Percentiles rank a stretch among this genome's conserved stretches.
phyloP scores from a whole-genome alignment of 2,113 vertebrate species.

The Agelaius tricolor region DNA sequence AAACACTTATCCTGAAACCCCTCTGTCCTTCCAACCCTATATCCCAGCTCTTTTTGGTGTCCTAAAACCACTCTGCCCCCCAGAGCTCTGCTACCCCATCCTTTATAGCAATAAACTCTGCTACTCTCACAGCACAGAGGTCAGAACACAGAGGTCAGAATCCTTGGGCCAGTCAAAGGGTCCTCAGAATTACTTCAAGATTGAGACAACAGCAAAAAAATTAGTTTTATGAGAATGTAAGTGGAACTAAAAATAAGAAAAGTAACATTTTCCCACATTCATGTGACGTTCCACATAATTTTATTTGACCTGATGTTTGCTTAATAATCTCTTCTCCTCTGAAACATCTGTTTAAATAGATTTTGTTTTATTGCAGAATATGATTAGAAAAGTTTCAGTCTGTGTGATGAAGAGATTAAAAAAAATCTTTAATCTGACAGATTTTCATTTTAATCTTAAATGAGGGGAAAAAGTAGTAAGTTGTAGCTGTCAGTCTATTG shows the following conservation, averaged over 20 bases:
- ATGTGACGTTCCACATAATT: background rate
- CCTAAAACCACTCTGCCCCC: background rate
- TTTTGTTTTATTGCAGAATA: background rate
- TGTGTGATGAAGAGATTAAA: constrained; percentile 12
- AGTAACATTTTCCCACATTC: background rate
- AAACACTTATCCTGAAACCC: background rate
- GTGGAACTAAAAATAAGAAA: background rate
- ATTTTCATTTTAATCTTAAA: constrained; percentile 29
- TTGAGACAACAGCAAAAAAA: background rate
- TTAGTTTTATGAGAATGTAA: background rate
- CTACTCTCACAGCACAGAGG: background rate
- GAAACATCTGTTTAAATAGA: constrained; percentile 34
- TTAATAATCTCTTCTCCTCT: background rate
- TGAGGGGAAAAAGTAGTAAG: background rate
- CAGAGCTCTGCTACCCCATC: fast-evolving
- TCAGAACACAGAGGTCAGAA: background rate
- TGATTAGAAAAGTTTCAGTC: constrained; percentile 21
- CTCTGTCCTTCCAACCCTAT: fast-evolving
- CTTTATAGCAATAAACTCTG: background rate
- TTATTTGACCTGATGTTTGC: constrained; percentile 1
- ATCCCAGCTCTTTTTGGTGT: fast-evolving
- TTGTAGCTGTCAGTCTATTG: background rate
- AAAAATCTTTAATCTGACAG: constrained; percentile 19
- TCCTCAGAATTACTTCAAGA: background rate
- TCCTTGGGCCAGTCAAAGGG: fast-evolving